phyloP scores from a whole-genome alignment of 2,797 vertebrate genomes.

The Myripristis murdjan region DNA sequence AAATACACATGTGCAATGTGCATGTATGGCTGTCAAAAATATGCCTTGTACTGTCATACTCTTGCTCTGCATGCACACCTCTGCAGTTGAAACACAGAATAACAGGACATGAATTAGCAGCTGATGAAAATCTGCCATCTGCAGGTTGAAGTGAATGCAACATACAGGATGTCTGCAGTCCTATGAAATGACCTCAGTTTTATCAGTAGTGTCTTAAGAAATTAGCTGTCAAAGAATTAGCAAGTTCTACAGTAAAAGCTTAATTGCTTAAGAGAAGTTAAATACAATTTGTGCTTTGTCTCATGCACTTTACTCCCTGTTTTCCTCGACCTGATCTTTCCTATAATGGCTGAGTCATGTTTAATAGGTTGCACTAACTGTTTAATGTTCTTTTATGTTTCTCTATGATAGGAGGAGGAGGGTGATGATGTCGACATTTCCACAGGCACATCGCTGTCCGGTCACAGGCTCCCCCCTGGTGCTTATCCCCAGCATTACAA shows the following conservation, averaged over 20 bases:
- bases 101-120: neutral
- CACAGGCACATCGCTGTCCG: conserved; percentile 79
- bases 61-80: conserved; percentile 34
- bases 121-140: conserved; percentile 71
- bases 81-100: conserved; percentile 59
- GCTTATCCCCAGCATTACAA: conserved; percentile 89
- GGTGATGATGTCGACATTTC: conserved; percentile 89
- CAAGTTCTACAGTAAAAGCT: no score
- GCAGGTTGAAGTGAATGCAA: conserved; percentile 49
- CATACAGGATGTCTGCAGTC: neutral
- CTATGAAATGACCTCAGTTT: neutral
- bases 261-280: no score
- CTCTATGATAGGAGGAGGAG: conserved; percentile 91
- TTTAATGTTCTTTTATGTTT: conserved; percentile 12
- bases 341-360: neutral
- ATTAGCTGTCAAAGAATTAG: neutral
- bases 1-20: conserved; percentile 16
- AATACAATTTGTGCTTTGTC: no score
- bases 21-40: neutral
- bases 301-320: neutral
- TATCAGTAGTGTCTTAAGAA: neutral
- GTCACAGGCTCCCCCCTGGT: conserved; percentile 89
- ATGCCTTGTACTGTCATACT: conserved; percentile 1
- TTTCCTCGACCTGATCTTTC: neutral
- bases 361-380: neutral